Conservation (phyloP, 2,113 vertebrate genomes). For the Candoia aspera region DNA sequence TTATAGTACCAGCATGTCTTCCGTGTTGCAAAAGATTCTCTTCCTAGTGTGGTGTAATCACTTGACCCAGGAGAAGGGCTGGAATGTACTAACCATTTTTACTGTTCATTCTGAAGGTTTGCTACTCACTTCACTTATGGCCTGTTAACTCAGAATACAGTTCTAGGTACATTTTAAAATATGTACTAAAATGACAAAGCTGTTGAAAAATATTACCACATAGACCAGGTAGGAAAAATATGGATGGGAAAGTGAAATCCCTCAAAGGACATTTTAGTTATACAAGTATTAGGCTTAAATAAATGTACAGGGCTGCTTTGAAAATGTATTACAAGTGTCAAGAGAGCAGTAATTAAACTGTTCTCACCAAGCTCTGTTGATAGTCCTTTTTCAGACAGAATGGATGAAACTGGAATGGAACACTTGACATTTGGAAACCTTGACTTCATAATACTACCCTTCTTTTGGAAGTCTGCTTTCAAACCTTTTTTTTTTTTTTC, state of each 20-base stretch:
- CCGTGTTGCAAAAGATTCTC: background rate
- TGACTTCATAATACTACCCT: slow-evolving; percentile 68
- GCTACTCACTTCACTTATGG: background rate
- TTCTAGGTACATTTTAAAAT: slow-evolving; percentile 59
- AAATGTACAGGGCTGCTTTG: slow-evolving; percentile 63
- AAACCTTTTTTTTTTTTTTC: slow-evolving; percentile 42
- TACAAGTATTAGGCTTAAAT: slow-evolving; percentile 70
- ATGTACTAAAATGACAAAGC: slow-evolving; percentile 46
- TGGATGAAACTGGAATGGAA: slow-evolving; percentile 63
- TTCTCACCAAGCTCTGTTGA: slow-evolving; percentile 68
- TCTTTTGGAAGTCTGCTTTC: slow-evolving; percentile 64
- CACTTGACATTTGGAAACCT: slow-evolving; percentile 64
- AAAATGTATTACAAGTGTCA: slow-evolving; percentile 73
- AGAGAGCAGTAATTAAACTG: slow-evolving; percentile 75
- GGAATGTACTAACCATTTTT: fast-evolving
- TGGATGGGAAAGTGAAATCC: slow-evolving; percentile 65
- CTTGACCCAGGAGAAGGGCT: fast-evolving
- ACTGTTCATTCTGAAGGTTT: background rate
- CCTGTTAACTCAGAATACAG: slow-evolving; percentile 45
- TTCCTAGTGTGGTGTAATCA: background rate
- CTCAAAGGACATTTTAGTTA: slow-evolving; percentile 66
- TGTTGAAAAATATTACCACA: slow-evolving; percentile 46
- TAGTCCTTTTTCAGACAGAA: slow-evolving; percentile 74
- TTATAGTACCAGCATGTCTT: background rate
- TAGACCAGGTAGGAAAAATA: slow-evolving; percentile 54